Evolutionary conservation across 1,140 invertebrate genomes (phyloP).

Genomic region (Drepana arcuata): DNA sequence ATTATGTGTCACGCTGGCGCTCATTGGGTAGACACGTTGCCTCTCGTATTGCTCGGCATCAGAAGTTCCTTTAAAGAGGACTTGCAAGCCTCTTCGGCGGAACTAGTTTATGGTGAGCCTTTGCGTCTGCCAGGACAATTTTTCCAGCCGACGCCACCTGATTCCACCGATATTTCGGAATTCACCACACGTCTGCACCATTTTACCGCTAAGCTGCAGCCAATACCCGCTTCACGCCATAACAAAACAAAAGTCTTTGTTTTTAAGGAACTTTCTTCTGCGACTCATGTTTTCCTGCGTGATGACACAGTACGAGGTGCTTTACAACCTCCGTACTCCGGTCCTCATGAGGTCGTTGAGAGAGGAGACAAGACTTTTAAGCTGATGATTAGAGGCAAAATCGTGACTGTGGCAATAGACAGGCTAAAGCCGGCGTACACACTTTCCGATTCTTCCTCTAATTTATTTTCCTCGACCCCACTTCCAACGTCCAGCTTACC

Average conservation of each 20-base stretch:
- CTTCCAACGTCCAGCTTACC: no score
- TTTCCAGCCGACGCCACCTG: background rate
- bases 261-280: background rate
- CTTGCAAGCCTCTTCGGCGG: background rate
- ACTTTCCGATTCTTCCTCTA: no score
- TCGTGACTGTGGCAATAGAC: background rate
- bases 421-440: background rate
- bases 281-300: background rate
- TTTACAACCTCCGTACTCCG: background rate
- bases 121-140: background rate
- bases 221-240: background rate
- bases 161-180: background rate
- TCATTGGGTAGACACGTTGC: background rate
- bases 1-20: background rate
- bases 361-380: background rate
- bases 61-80: background rate
- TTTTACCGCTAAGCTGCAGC: background rate
- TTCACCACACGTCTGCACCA: background rate
- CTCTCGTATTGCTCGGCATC: background rate
- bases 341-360: background rate
- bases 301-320: background rate
- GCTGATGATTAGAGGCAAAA: background rate
- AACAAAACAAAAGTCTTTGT: no score
- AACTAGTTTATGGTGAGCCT: background rate
- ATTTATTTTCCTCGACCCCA: no score